phyloP scores from a whole-genome alignment of 2,113 vertebrate species.

The Pangasianodon hypophthalmus region DNA sequence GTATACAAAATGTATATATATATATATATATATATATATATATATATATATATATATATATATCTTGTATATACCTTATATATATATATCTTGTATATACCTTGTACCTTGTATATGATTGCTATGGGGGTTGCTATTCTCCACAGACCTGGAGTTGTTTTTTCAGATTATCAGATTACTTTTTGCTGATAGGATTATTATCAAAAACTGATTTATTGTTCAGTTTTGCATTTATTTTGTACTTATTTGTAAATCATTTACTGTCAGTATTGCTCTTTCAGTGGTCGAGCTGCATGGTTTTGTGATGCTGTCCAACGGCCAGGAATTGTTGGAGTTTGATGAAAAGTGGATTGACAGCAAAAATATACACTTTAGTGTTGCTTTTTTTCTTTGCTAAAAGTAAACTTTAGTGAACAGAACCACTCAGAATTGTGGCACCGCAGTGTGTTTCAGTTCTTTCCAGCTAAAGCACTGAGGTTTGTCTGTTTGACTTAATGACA shows the following conservation, averaged over 20 bases:
- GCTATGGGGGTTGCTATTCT: neutral
- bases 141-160: neutral
- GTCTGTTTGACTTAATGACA: constrained; percentile 14
- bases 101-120: neutral
- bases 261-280: neutral
- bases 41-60: too few species aligned
- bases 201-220: neutral
- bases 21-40: too few species aligned
- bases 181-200: neutral
- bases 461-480: constrained; percentile 24
- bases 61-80: too few species aligned
- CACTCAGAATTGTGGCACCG: neutral
- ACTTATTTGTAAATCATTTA: neutral
- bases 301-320: neutral
- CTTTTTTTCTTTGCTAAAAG: neutral
- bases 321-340: neutral
- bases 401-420: neutral
- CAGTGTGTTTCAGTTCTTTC: constrained; percentile 3
- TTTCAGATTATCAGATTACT: neutral
- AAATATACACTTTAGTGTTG: neutral
- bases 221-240: neutral
- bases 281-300: neutral
- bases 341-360: neutral
- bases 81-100: too few species aligned
- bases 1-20: too few species aligned